Evolutionary conservation across 64 coral and sea anemone species (phyloP), one percentile per base, ranked within the genome.

Genomic region (Acropora tenuis): DNA sequence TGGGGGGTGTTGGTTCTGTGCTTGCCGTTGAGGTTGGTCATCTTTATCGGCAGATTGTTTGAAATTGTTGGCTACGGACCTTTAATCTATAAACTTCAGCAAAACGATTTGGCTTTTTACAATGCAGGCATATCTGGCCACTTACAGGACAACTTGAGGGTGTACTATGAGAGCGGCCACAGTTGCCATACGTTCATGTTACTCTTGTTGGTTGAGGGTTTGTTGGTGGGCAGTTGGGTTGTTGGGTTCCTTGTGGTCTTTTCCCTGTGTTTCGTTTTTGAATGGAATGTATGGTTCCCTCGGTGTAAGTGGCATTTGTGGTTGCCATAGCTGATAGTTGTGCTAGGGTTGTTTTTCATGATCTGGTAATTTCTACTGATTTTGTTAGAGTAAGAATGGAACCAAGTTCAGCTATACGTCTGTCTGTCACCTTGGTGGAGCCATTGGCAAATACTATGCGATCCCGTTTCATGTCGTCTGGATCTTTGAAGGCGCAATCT

Each of bases 171-270:
- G 79, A 4, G 53, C 50, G 50, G 9, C 50, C 86, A 93, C 50
- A 55, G 53, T 93, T 93, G 46, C 92, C 79, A 82, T 86, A 93
- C 8, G n/a, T n/a, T n/a, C n/a, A n/a, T n/a, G n/a, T n/a, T n/a
- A n/a, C n/a, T 88, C 43, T 78, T 5, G 19, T 4, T 4, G 67
- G 13, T 13, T 15, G 9, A 4, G 15, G 13, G 5, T 69, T 15
- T 69, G n/a, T n/a, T n/a, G n/a, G n/a, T n/a, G n/a, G n/a, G n/a
- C n/a, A n/a, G n/a, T n/a, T n/a, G n/a, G n/a, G n/a, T n/a, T n/a
- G n/a, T n/a, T n/a, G n/a, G n/a, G n/a, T n/a, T n/a, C n/a, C n/a
- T n/a, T n/a, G n/a, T n/a, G n/a, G n/a, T n/a, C n/a, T n/a, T n/a
- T n/a, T n/a, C n/a, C n/a, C n/a, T n/a, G n/a, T n/a, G n/a, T n/a